phyloP scores from a whole-genome alignment of 2,113 vertebrate genomes.

The Redunca redunca region DNA sequence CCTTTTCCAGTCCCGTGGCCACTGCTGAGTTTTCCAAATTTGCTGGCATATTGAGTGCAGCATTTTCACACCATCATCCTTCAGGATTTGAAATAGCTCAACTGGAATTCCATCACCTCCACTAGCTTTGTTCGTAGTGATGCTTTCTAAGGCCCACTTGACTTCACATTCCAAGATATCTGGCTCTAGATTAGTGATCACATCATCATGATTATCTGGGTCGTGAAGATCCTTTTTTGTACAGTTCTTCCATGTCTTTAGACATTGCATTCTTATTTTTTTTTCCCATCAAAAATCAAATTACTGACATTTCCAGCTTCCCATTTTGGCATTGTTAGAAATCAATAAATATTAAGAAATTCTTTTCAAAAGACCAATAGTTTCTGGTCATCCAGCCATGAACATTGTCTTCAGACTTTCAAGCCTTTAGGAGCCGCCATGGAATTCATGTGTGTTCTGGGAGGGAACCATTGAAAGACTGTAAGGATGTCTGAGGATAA shows the following conservation, averaged over 20 bases:
- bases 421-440: neutral
- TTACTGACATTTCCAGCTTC: neutral
- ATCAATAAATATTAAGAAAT: constrained; percentile 43
- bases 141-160: no score
- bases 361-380: constrained; percentile 20
- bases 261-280: neutral
- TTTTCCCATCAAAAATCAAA: neutral
- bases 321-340: constrained; percentile 6
- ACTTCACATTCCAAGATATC: no score
- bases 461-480: neutral
- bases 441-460: neutral
- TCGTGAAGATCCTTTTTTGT: no score
- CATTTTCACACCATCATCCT: no score
- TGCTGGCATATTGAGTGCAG: no score
- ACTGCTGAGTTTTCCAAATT: no score
- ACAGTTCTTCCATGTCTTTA: neutral
- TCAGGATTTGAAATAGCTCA: no score
- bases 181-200: no score
- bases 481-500: neutral
- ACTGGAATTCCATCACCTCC: no score
- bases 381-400: neutral
- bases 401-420: neutral
- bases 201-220: no score
- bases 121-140: no score
- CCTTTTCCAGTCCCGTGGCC: no score